Evolutionary conservation across 2,797 vertebrate genomes (phyloP).

Genomic region (Crax fasciolata): DNA sequence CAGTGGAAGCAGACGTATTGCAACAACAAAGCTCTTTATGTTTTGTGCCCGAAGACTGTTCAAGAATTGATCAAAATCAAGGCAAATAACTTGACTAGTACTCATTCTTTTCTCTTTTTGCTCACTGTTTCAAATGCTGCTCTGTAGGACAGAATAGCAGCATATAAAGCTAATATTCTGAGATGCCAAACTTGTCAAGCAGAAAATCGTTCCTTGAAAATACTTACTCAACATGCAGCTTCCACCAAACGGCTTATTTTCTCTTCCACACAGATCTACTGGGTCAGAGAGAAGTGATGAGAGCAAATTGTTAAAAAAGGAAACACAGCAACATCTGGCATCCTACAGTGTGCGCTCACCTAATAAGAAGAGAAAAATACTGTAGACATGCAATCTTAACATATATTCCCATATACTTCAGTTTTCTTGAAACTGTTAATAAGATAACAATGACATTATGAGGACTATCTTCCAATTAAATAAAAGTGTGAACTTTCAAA

Average conservation of each 20-base stretch:
- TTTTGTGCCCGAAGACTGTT: not conserved
- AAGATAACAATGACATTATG: constrained; percentile 38
- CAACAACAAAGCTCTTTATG: not conserved
- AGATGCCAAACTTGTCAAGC: not conserved
- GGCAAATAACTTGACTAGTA: not conserved
- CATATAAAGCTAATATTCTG: not conserved
- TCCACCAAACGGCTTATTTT: not conserved
- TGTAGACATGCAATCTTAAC: constrained; percentile 10
- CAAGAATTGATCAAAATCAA: not conserved
- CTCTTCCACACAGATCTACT: not conserved
- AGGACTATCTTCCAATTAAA: constrained; percentile 55
- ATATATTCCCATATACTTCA: not conserved
- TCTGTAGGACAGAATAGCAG: not conserved
- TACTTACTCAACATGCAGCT: not conserved
- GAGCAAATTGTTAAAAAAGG: constrained; percentile 22
- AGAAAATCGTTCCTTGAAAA: not conserved
- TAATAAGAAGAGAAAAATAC: not conserved
- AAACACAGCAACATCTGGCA: not conserved
- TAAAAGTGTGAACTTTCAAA: constrained; percentile 46
- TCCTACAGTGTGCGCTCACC: not conserved
- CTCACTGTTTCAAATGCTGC: not conserved
- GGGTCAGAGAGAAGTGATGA: not conserved
- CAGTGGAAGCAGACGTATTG: not conserved
- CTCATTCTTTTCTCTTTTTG: not conserved
- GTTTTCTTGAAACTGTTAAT: constrained; percentile 55